Percentiles rank a stretch among this genome's conserved stretches.
Conservation (phyloP, 1,140 invertebrate species). For the Leptinotarsa lineolata region DNA sequence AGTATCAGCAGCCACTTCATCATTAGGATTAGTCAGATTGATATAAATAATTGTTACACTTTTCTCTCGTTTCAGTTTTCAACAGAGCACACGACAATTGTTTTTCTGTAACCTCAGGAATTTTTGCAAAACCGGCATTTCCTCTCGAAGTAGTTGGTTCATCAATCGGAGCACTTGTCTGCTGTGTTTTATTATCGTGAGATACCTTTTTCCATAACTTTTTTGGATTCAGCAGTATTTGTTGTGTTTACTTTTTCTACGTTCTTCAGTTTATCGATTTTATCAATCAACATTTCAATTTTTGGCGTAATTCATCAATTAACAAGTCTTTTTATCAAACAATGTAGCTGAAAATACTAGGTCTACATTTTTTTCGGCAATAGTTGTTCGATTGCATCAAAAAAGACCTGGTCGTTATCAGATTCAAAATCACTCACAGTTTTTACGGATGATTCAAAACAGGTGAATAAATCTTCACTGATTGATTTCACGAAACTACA, state of each 20-base stretch:
- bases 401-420: slow-evolving; percentile 15
- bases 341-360: slow-evolving; percentile 12
- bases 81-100: slow-evolving; percentile 13
- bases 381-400: slow-evolving; percentile 15
- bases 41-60: slow-evolving; percentile 11
- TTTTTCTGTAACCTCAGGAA: slow-evolving; percentile 15
- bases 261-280: slow-evolving; percentile 12
- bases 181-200: slow-evolving; percentile 13
- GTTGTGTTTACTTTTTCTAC: too few relatives aligned
- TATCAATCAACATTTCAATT: too few relatives aligned
- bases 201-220: slow-evolving; percentile 16
- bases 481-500: slow-evolving; percentile 15
- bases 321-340: neutral
- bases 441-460: slow-evolving; percentile 14
- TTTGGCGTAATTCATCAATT: too few relatives aligned
- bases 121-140: slow-evolving; percentile 9
- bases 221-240: slow-evolving; percentile 17
- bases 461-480: slow-evolving; percentile 8
- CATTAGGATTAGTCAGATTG: slow-evolving; percentile 10
- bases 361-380: slow-evolving; percentile 11
- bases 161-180: slow-evolving; percentile 8
- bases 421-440: slow-evolving; percentile 11
- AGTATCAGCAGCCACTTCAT: slow-evolving; percentile 1
- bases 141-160: slow-evolving; percentile 12
- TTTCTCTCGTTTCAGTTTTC: too few relatives aligned